Evolutionary conservation across 2,797 vertebrate species (phyloP).

Genomic region (Pelobates cultripes): DNA sequence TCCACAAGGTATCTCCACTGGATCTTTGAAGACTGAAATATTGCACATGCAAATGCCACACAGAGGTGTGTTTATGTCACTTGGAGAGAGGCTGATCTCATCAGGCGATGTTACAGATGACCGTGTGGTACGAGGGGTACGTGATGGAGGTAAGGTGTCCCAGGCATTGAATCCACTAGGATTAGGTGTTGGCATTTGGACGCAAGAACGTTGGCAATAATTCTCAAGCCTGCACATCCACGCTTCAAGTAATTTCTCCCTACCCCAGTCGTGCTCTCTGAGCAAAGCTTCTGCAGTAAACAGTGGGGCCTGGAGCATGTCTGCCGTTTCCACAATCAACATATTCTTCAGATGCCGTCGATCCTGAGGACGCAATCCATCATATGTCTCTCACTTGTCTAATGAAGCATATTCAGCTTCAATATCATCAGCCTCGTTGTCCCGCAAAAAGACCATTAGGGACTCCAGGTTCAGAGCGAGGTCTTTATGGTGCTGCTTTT

Average conservation of each 20-base stretch:
- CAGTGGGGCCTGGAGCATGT: slow-evolving; percentile 97
- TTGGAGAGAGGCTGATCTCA: slow-evolving; percentile 89
- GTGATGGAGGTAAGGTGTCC: slow-evolving; percentile 93
- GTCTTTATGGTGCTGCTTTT: slow-evolving; percentile 97
- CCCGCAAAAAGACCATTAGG: slow-evolving; percentile 97
- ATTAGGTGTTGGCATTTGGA: slow-evolving; percentile 95
- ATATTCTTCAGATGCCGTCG: slow-evolving; percentile 94
- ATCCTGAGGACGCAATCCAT: slow-evolving; percentile 93
- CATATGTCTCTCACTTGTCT: slow-evolving; percentile 95
- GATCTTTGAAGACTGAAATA: too few species aligned
- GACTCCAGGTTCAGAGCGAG: slow-evolving; percentile 96
- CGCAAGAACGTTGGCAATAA: slow-evolving; percentile 97
- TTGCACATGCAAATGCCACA: too few species aligned
- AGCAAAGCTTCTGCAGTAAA: slow-evolving; percentile 97
- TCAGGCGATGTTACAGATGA: slow-evolving; percentile 93
- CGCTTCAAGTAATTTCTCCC: slow-evolving; percentile 95
- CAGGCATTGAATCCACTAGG: slow-evolving; percentile 94
- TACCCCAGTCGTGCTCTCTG: slow-evolving; percentile 96
- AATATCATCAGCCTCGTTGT: slow-evolving; percentile 91
- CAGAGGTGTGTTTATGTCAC: slow-evolving; percentile 84
- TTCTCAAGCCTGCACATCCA: slow-evolving; percentile 96
- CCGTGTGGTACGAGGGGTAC: slow-evolving; percentile 89
- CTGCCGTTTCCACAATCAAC: slow-evolving; percentile 98
- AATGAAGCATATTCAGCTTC: slow-evolving; percentile 97
- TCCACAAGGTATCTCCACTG: too few species aligned